Percentiles rank a stretch among this genome's conserved stretches.
These are phyloP conservation scores for Porites evermanni DNA, from an alignment of 92 coral and sea anemone genomes.

Conservation along the genomic window DNA sequence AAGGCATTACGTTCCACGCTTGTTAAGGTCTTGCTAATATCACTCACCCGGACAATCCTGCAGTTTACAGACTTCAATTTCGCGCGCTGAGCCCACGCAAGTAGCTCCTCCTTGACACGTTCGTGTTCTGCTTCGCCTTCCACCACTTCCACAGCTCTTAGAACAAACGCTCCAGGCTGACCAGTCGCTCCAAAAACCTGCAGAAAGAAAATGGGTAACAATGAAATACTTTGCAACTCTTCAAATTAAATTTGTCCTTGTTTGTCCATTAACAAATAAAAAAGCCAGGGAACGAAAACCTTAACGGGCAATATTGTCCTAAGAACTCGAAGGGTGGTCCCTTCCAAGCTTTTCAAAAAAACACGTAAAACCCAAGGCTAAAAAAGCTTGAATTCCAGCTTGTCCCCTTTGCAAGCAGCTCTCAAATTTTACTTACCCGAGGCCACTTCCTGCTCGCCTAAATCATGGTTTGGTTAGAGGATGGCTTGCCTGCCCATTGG, in stretches of 20 bases:
- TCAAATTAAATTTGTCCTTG: not conserved
- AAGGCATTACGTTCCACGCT: not conserved
- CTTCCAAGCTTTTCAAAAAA: no score
- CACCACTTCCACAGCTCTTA: slow-evolving; percentile 92
- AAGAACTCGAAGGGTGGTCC: no score
- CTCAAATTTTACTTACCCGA: no score
- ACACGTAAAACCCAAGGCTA: no score
- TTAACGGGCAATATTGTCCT: no score
- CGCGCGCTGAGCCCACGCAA: slow-evolving; percentile 91
- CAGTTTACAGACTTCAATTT: slow-evolving; percentile 84
- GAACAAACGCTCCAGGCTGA: slow-evolving; percentile 93
- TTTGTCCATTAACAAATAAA: no score
- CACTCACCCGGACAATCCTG: slow-evolving; percentile 92
- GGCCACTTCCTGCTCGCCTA: no score
- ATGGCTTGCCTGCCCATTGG: no score
- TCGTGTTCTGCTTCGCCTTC: slow-evolving; percentile 87
- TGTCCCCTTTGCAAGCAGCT: no score
- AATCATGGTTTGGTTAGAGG: no score
- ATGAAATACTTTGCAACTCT: not conserved
- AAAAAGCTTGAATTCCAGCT: no score
- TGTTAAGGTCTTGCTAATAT: not conserved
- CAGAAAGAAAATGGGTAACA: not conserved
- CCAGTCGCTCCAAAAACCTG: slow-evolving; percentile 99
- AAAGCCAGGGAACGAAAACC: no score
- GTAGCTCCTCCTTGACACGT: slow-evolving; percentile 95